phyloP scores from a whole-genome alignment of 2,888 invertebrate genomes.

The Criorhina ranunculi region DNA sequence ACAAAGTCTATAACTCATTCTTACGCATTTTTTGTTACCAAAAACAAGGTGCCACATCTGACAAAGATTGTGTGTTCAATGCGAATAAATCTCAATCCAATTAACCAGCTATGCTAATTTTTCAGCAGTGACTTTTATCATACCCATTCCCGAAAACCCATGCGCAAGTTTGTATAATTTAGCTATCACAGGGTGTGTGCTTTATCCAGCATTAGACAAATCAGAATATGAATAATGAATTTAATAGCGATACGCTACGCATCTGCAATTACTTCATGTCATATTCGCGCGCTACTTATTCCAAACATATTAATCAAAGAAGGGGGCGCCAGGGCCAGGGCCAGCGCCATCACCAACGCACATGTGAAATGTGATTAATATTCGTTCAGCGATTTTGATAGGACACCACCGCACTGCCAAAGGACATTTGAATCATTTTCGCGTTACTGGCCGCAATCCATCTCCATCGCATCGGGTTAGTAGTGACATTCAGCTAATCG shows the following conservation, averaged over 20 bases:
- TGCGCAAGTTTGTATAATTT: slow-evolving; percentile 60
- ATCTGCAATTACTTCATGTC: slow-evolving; percentile 76
- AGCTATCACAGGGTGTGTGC: slow-evolving; percentile 61
- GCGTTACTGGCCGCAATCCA: slow-evolving; percentile 72
- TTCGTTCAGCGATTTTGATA: slow-evolving; percentile 48
- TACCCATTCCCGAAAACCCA: slow-evolving; percentile 27
- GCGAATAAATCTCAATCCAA: slow-evolving; percentile 63
- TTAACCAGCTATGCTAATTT: slow-evolving; percentile 65
- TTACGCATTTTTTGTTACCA: background rate
- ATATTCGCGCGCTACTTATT: slow-evolving; percentile 62
- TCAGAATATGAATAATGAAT: slow-evolving; percentile 74
- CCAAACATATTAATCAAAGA: slow-evolving; percentile 71
- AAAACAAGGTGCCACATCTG: slow-evolving; percentile 30
- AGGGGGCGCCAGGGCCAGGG: slow-evolving; percentile 6
- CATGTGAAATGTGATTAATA: slow-evolving; percentile 65
- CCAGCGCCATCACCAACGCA: slow-evolving; percentile 1
- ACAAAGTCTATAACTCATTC: background rate
- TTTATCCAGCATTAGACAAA: slow-evolving; percentile 56
- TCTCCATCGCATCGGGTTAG: slow-evolving; percentile 53
- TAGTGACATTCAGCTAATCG: slow-evolving; percentile 59
- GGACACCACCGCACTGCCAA: slow-evolving; percentile 24
- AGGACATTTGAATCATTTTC: slow-evolving; percentile 67
- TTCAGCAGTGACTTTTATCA: slow-evolving; percentile 54
- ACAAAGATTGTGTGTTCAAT: slow-evolving; percentile 52
- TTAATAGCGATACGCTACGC: slow-evolving; percentile 74